Base-by-base conservation (phyloP, 1,140 invertebrate genomes). In the Asobara japonica region DNA sequence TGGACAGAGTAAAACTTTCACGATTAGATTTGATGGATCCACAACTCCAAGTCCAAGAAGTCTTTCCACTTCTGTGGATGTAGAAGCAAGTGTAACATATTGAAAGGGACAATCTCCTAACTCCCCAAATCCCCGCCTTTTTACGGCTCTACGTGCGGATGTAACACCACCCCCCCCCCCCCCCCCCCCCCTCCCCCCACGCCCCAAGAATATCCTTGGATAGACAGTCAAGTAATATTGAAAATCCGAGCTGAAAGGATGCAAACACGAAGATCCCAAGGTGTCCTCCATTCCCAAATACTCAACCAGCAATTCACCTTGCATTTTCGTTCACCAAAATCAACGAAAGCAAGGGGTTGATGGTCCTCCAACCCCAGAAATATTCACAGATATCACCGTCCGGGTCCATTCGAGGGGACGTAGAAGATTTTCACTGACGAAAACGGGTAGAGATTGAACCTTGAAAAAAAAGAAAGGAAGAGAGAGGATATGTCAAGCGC, bases 401-500 rank as follows among this genome's bases (percentile, higher is more conserved):
- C 31, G 11, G 7, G 11, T 22, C 31, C 31, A 16, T 18, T 18
- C 38, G 18, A 29, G 38, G 41, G 38, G 27, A 13, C 13, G 27
- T 27, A 60, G 4, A 13, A 13, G 36, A 64, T 60, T 29, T 25
- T 27, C 30, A 36, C 11, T 31, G 45, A 31, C 8, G 25, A 29
- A 60, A 69, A 22, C 20, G 22, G 27, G 18, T 25, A 71, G 60
- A 64, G 60, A 71, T 27, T 64, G 25, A 64, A 64, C 22, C 20
- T 45, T 27, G 16, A 22, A 29, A 51, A 64, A 13, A 30, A 71
- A 25, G 56, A 18, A 36, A 66, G 65, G 56, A 51, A 70, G 38
- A 61, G 22, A 29, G 25, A 25, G 41, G 64, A 72, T 66, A 72
- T 64, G 70, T 72, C 70, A 72, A 72, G 70, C 62, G 64, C 70